A percentile compares a stretch with the other conserved stretches of the same genome.
These are phyloP conservation scores for Drosophila paucipuncta DNA, from an alignment of 2,888 invertebrate species.

Conservation along the genomic window DNA sequence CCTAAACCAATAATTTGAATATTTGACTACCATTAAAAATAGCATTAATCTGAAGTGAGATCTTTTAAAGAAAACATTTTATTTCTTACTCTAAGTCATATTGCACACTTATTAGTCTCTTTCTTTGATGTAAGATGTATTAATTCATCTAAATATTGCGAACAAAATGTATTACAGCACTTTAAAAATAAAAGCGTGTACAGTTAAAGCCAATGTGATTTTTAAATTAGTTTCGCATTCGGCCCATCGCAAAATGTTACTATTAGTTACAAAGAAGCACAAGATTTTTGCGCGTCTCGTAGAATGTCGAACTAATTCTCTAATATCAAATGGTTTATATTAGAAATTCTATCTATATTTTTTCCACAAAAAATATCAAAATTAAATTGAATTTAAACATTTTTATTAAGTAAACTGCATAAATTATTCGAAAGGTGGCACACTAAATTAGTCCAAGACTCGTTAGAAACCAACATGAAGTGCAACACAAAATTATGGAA, in stretches of 20 bases:
- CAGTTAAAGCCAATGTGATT: neutral
- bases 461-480: slow-evolving; percentile 39
- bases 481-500: slow-evolving; percentile 49
- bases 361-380: neutral
- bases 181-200: neutral
- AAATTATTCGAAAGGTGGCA: slow-evolving; percentile 39
- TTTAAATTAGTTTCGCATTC: neutral
- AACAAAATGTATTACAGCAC: neutral
- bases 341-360: neutral
- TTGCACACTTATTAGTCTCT: neutral
- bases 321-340: neutral
- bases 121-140: no score
- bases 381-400: neutral
- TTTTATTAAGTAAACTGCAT: neutral
- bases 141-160: neutral
- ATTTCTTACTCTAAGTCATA: neutral
- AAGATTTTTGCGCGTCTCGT: neutral
- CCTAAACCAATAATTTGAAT: neutral
- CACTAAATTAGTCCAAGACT: slow-evolving; percentile 56
- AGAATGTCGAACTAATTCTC: neutral
- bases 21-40: neutral
- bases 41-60: no score
- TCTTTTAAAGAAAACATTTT: neutral
- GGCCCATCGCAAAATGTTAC: neutral
- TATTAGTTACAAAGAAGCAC: neutral